Base-by-base conservation (phyloP, 2,888 invertebrate genomes). In the Suillia variegata region DNA sequence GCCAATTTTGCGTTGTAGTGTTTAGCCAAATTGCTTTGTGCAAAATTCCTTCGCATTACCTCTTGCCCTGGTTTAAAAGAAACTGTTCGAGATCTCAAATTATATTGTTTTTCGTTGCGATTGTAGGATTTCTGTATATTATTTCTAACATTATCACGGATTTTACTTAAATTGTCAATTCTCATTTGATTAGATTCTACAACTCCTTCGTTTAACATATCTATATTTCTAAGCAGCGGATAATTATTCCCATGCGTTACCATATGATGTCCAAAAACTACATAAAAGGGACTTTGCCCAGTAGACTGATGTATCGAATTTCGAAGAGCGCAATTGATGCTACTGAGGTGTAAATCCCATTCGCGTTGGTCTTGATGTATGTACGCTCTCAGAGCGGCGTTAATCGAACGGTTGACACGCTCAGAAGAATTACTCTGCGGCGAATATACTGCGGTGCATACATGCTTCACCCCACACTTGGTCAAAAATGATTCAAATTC, bases 191-290 rank as follows among this genome's bases (percentile, higher is more conserved):
- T 31, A 12, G 6, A 8, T 31, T 31, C 31, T 8, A n/a, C 8
- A 13, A 4, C 13, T 3, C 21, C 22, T 21, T 49, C 21, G 6
- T 3, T 22, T 2, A 49, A 15, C 49, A 49, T 49, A 3, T 13
- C 22, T 13, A 49, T 12, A 13, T 20, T 34, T 20, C 13, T 13
- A 13, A 54, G 22, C 21, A 54, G 38, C 15, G 1, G 2, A 10
- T 54, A 54, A 15, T 42, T 2, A 18, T 13, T 15, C 2, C 26
- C 50, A 24, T 50, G 50, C 18, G 50, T 24, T n/a, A 50, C 3
- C 50, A 50, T 50, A 21, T 50, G 10, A n/a, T 50, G 50, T 3
- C 50, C 50, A 50, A 50, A 50, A 4, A 50, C 24, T 8, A 50
- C 17, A n/a, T 10, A 24, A 50, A 24, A 50, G n/a, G 50, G 50